Base-by-base conservation (phyloP, 2,888 invertebrate genomes). In the Spisula subtruncata region DNA sequence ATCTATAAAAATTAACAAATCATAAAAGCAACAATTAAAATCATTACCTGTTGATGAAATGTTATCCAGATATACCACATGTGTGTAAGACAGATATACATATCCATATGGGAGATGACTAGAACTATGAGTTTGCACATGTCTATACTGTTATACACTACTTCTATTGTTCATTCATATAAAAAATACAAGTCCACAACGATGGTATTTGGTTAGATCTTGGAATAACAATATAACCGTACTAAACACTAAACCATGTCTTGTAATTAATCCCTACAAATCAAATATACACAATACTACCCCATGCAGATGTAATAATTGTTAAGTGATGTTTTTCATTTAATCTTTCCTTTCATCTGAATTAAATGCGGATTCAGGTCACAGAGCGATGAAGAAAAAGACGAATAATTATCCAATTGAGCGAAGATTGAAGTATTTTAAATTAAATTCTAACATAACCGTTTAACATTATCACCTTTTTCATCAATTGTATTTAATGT, bases 341-440 rank as follows among this genome's bases (percentile, higher is more conserved):
- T 66, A 66, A 66, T 66, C 60, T 25, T n/a, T 66, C 25, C n/a
- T 41, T 66, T 10, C 60, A n/a, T 66, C 60, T n/a, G 25, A 66
- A 66, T 66, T 25, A n/a, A 25, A n/a, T 25, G 25, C 25, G 20
- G n/a, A 66, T 66, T 66, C 60, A 25, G 25, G n/a, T 66, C 60
- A 66, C 60, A 66, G n/a, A 60, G 25, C 60, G 60, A 66, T 66
- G 60, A 25, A 66, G 60, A 10, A 66, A 66, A 66, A n/a, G 25
- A 66, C 12, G 25, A 66, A 25, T 66, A 66, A n/a, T 60, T 14
- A 60, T 60, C 60, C 60, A 18, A n/a, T 60, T 25, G 60, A 66
- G n/a, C n/a, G 6, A n/a, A 25, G 10, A 66, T 25, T 66, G 25
- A 66, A 66, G 25, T 66, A 25, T 66, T 66, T 66, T 66, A 20